Percentiles rank a stretch among this genome's conserved stretches.
Conservation (phyloP, 2,888 invertebrate species). For the Myathropa florea region DNA sequence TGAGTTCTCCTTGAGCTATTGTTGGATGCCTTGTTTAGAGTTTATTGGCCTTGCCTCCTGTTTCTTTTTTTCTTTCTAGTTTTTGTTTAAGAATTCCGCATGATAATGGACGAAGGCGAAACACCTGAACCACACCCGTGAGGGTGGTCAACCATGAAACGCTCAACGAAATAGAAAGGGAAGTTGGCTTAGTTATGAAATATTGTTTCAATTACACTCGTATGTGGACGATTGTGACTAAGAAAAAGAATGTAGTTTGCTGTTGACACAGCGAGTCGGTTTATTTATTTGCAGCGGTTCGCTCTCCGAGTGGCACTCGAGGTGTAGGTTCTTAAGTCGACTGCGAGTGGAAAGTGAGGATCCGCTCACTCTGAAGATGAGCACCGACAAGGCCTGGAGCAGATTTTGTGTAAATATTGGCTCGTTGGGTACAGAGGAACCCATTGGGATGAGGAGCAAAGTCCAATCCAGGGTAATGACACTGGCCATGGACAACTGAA, state of each 20-base stretch:
- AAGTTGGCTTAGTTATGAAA: constrained; percentile 54
- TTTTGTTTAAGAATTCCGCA: constrained; percentile 38
- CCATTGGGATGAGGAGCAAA: background rate
- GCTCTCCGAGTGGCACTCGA: constrained; percentile 8
- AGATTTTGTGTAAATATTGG: background rate
- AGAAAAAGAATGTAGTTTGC: constrained; percentile 32
- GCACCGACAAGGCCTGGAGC: background rate
- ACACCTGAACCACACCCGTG: constrained; percentile 62
- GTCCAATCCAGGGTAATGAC: background rate
- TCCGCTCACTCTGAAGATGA: background rate
- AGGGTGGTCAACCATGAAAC: constrained; percentile 66
- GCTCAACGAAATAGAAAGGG: constrained; percentile 64
- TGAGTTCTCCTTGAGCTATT: constrained; percentile 37
- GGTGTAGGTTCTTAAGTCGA: constrained; percentile 16
- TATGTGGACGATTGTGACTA: constrained; percentile 3
- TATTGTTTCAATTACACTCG: constrained; percentile 46
- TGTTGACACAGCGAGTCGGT: constrained; percentile 24
- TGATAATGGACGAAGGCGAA: constrained; percentile 50
- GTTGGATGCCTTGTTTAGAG: constrained; percentile 41
- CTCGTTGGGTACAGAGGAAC: background rate
- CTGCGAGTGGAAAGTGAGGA: background rate
- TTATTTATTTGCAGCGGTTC: constrained; percentile 17
- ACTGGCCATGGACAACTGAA: background rate
- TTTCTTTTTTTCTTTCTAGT: constrained; percentile 9
- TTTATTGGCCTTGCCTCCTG: constrained; percentile 64